Percentiles rank a stretch among this genome's conserved stretches.
phyloP scores from a whole-genome alignment of 2,888 invertebrate genomes.

The Hanleya hanleyi region DNA sequence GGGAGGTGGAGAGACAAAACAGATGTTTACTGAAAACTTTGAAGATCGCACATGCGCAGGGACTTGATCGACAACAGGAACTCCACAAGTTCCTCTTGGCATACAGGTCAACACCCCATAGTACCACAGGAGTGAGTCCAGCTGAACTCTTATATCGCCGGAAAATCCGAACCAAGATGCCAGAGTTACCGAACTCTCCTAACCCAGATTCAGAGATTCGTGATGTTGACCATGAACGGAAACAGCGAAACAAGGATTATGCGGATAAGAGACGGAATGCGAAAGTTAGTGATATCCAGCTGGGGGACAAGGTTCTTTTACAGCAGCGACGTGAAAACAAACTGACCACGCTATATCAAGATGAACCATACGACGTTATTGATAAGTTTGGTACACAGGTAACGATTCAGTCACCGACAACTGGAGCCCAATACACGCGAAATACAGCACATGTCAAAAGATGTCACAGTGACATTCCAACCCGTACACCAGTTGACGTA shows the following conservation, averaged over 20 bases:
- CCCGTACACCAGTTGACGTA: not conserved
- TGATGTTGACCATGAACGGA: constrained; percentile 21
- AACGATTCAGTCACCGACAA: not conserved
- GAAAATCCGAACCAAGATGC: constrained; percentile 33
- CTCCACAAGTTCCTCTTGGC: constrained; percentile 19
- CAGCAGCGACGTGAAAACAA: constrained; percentile 21
- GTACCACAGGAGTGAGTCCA: constrained; percentile 35
- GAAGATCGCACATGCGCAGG: constrained; percentile 32
- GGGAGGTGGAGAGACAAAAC: constrained; percentile 43
- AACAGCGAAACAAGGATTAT: constrained; percentile 11
- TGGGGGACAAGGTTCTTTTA: constrained; percentile 27
- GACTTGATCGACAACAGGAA: constrained; percentile 22
- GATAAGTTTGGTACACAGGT: constrained; percentile 10
- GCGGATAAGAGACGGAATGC: constrained; percentile 12
- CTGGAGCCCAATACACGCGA: constrained; percentile 1
- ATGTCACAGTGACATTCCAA: not conserved
- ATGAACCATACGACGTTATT: constrained; percentile 10
- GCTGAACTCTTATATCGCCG: constrained; percentile 34
- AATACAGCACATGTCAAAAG: not conserved
- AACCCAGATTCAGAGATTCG: constrained; percentile 6
- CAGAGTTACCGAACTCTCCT: constrained; percentile 12
- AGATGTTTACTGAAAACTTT: constrained; percentile 37
- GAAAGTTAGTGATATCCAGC: constrained; percentile 6
- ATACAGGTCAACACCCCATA: constrained; percentile 37
- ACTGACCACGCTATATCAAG: constrained; percentile 20